phyloP scores from a whole-genome alignment of 2,888 invertebrate genomes.

The Caenorhabditis doughertyi region DNA sequence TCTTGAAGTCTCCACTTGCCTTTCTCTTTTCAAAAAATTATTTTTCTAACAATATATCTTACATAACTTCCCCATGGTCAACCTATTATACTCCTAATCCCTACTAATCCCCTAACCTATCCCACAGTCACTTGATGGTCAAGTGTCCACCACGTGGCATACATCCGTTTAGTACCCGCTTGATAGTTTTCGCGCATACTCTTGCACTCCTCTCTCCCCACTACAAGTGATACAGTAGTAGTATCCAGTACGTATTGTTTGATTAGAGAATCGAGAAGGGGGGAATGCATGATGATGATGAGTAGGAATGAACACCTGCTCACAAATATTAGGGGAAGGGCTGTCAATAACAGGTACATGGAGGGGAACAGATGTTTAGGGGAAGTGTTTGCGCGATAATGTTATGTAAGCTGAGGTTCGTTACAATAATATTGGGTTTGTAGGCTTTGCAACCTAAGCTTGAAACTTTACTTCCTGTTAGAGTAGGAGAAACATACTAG shows the following conservation, averaged over 20 bases:
- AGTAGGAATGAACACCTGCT: conserved; percentile 46
- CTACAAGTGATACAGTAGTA: conserved; percentile 17
- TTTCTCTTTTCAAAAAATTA: too few relatives aligned
- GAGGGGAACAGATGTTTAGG: conserved; percentile 11
- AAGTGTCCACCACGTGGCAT: conserved; percentile 1
- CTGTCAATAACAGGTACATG: conserved; percentile 21
- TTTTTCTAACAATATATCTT: too few relatives aligned
- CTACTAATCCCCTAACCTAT: neutral
- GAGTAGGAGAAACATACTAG: too few relatives aligned
- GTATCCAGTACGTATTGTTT: neutral
- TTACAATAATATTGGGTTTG: neutral
- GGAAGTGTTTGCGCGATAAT: neutral
- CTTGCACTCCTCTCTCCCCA: neutral
- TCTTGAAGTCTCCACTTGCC: too few relatives aligned
- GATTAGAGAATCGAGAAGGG: neutral
- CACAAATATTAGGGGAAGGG: conserved; percentile 3
- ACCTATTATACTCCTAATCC: conserved; percentile 1
- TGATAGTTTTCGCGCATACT: conserved; percentile 45
- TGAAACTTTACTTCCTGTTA: too few relatives aligned
- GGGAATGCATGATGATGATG: conserved; percentile 9
- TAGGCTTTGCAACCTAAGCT: neutral
- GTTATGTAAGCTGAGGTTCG: neutral
- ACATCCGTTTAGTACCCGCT: neutral
- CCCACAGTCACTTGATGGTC: conserved; percentile 8
- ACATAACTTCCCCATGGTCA: too few relatives aligned